phyloP scores from a whole-genome alignment of 2,888 invertebrate species.

The Orthonychiurus folsomi region DNA sequence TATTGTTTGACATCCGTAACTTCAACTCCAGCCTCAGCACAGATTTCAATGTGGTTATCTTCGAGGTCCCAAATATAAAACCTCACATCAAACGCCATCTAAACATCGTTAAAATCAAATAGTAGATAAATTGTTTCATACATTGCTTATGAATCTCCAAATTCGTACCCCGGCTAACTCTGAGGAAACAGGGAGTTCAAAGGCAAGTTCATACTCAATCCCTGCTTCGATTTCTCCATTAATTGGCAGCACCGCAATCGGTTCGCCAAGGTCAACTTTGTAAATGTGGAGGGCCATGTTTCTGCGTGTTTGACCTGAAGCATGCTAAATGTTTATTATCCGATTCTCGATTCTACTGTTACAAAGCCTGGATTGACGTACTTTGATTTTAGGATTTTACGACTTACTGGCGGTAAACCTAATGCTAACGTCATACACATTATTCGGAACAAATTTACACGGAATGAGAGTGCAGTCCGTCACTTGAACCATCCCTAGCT shows the following conservation, averaged over 20 bases:
- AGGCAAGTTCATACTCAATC: not conserved
- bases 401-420: not conserved
- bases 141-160: not conserved
- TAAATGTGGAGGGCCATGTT: not conserved
- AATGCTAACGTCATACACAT: not conserved
- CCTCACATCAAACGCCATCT: not conserved
- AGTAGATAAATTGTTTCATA: not conserved
- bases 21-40: not conserved
- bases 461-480: not conserved
- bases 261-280: not conserved
- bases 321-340: not conserved
- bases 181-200: not conserved
- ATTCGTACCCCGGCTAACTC: not conserved
- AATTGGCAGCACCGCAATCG: not conserved
- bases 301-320: not conserved
- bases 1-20: not conserved
- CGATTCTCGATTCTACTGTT: no score
- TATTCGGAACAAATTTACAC: not conserved
- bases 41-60: not conserved
- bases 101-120: not conserved
- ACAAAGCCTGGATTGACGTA: not conserved
- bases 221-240: not conserved
- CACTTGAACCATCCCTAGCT: not conserved
- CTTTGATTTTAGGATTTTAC: not conserved
- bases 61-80: not conserved